Base-by-base conservation (phyloP, 2,888 invertebrate genomes). In the Acronicta leporina region DNA sequence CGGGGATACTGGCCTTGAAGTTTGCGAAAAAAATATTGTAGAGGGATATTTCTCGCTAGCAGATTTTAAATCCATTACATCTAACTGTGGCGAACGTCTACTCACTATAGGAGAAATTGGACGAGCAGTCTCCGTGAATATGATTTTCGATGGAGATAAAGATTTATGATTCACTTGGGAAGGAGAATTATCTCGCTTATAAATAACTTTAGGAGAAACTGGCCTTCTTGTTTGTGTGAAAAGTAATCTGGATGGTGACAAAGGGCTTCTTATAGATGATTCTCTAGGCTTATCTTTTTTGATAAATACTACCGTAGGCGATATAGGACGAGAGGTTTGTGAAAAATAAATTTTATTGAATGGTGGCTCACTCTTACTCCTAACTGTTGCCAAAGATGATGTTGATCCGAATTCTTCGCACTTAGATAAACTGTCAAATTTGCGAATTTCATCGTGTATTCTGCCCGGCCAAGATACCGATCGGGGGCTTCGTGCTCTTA, bases 321-420 rank as follows among this genome's bases (percentile, higher is more conserved):
- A 94, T 73, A 85, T 88, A 2, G 94, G 93, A 14, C 95, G 87
- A 41, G 91, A 87, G 14, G 94, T 95, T 87, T 94, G 95, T 45
- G 92, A 95, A 86, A 92, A 95, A 75, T 90, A 90, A 11, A 95
- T 86, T 85, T 95, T 96, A 62, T 94, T 91, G 3, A 82, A 81
- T 2, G 96, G 96, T 15, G 96, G 96, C 76, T 96, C 96, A 85
- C 96, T 96, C 65, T 90, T 94, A 80, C 96, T 96, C 75, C 96
- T 91, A 38, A 95, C 91, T 76, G 92, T 90, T 16, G 94, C 92
- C 59, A 95, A 84, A 35, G 95, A 95, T n/a, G 91, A 90, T 25
- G 82, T 84, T 9, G 94, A 94, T 25, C 94, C 94, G 79, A 91
- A 92, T 63, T 92, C 91, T 68, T 89, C 85, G 70, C 80, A 83